These are phyloP conservation scores for Rhodophaea formosa DNA, from an alignment of 2,888 invertebrate genomes.

Conservation along the genomic window DNA sequence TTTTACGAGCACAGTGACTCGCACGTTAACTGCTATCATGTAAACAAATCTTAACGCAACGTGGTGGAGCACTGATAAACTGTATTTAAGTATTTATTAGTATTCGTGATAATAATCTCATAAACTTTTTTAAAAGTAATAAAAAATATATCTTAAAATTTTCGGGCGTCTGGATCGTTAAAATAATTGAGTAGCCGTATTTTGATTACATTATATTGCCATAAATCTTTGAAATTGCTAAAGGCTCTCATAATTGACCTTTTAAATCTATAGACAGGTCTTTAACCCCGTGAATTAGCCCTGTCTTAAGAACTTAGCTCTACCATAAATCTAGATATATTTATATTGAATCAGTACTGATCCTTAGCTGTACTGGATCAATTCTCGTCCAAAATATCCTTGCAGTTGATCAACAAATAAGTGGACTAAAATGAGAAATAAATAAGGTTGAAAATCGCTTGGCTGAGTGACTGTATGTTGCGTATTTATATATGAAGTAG, in stretches of 20 bases:
- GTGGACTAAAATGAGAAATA: not conserved
- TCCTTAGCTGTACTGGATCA: slow-evolving; percentile 17
- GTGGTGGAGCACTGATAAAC: not conserved
- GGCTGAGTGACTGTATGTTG: not conserved
- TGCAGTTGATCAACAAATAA: not conserved
- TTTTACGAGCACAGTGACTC: not conserved
- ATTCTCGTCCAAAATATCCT: not conserved
- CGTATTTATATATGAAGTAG: slow-evolving; percentile 20
- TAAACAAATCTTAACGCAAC: slow-evolving; percentile 7
- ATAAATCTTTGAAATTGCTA: not conserved
- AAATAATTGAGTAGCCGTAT: not conserved
- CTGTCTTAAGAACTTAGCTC: slow-evolving; percentile 18
- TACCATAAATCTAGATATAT: slow-evolving; percentile 22
- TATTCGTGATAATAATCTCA: not conserved
- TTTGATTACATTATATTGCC: not conserved
- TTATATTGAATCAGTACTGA: slow-evolving; percentile 23
- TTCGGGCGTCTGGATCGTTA: not conserved
- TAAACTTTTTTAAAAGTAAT: not conserved
- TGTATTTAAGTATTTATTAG: not conserved
- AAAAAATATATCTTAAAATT: not conserved
- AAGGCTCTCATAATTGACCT: slow-evolving; percentile 5
- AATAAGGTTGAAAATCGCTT: slow-evolving; percentile 21
- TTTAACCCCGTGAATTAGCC: slow-evolving; percentile 11
- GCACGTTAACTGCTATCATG: not conserved
- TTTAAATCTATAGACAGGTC: not conserved